These are phyloP conservation scores for Ormia ochracea DNA, from an alignment of 2,888 invertebrate genomes.

Conservation along the genomic window DNA sequence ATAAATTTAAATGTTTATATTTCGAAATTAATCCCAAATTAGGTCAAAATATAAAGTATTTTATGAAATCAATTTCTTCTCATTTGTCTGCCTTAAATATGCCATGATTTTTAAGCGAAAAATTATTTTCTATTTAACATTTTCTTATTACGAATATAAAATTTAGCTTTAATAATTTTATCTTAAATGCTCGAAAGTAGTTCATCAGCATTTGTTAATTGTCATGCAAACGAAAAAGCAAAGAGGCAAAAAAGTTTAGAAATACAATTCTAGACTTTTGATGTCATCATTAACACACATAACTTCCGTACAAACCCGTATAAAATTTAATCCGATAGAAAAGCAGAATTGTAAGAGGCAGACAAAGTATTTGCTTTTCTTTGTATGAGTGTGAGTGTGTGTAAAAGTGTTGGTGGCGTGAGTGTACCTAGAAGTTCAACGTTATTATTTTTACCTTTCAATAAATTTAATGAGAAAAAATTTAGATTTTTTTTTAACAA, in stretches of 20 bases:
- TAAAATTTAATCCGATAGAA: slow-evolving; percentile 12
- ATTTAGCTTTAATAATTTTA: slow-evolving; percentile 4
- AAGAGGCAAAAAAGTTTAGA: background rate
- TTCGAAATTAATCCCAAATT: no score
- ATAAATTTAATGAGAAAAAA: slow-evolving; percentile 39
- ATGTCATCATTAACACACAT: slow-evolving; percentile 38
- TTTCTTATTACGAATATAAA: background rate
- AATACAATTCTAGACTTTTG: slow-evolving; percentile 9
- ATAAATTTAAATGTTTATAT: no score
- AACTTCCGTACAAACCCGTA: background rate
- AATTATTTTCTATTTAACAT: background rate
- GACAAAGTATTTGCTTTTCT: background rate
- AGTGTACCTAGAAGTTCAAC: background rate
- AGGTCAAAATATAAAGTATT: no score
- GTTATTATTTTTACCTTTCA: background rate
- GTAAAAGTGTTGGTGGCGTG: background rate
- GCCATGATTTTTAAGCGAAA: background rate
- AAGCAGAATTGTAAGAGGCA: slow-evolving; percentile 2
- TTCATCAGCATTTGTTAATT: slow-evolving; percentile 51
- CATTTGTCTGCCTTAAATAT: background rate
- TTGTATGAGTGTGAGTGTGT: background rate
- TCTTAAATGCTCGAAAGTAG: slow-evolving; percentile 29
- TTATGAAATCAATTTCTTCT: no score
- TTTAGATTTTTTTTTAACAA: slow-evolving; percentile 2
- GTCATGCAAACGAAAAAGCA: slow-evolving; percentile 14